Evolutionary conservation across 2,888 invertebrate genomes (phyloP), one percentile per base, ranked within the genome.

Genomic region (Watsonalla cultraria): DNA sequence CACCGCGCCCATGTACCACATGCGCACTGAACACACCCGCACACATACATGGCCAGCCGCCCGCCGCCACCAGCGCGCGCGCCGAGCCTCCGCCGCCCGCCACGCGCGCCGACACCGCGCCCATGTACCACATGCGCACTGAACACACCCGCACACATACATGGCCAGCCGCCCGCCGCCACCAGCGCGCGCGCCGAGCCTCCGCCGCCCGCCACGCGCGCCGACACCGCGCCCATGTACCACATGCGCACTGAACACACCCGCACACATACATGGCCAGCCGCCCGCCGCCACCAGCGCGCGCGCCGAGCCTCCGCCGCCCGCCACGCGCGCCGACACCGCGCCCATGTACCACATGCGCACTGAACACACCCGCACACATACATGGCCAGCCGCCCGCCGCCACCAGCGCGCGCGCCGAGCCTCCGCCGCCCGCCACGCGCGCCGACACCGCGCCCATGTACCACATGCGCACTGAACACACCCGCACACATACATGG

Each of bases 161-260:
- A 11, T 5, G 67, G 70, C 24, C 53, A 54, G 54, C 64, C 65
- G 13, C 51, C 56, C 55, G 55, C 53, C 37, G 98, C 98, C 90
- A 98, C 98, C 0, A 98, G 98, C 48, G 98, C 97, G 82, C 98
- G 96, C 39, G 96, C 94, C 11, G 97, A 96, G 87, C 97, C 96
- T 13, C 96, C 93, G 51, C 98, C 74, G 47, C 75, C 64, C 53
- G 37, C 86, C 48, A 48, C 66, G 80, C 84, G 86, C 66, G 80
- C 76, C 9, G 9, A 11, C 42, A 78, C 68, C 52, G 70, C 76
- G 51, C 76, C 72, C 51, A 37, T 37, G 37, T 37, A 37, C 37
- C 37, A 37, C 37, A 37, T 9, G 9, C 37, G 9, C 37, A 37
- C 37, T 24, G 24, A 24, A 37, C 37, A 37, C 37, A 37, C 37